These are phyloP conservation scores for Tetheella fluctuosa DNA, from an alignment of 2,888 invertebrate species.

Conservation along the genomic window DNA sequence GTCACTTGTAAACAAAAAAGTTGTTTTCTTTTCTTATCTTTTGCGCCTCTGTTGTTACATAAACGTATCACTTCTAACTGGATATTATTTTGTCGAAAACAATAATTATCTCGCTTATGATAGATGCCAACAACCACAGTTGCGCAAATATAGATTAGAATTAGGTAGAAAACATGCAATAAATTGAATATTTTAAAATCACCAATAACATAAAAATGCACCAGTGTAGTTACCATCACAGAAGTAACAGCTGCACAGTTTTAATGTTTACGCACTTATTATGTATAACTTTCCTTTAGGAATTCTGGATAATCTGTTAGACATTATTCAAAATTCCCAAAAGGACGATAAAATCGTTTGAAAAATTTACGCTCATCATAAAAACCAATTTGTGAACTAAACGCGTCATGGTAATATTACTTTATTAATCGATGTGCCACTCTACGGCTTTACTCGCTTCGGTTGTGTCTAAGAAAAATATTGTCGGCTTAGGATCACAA, in stretches of 20 bases:
- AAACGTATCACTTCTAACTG: neutral
- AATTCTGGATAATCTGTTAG: too few species aligned
- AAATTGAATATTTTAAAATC: too few species aligned
- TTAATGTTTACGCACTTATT: too few species aligned
- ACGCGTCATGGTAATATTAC: conserved; percentile 23
- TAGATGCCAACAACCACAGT: too few species aligned
- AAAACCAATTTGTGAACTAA: conserved; percentile 17
- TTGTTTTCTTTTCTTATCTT: neutral
- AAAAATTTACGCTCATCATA: neutral
- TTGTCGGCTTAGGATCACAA: conserved; percentile 40
- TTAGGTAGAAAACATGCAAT: too few species aligned
- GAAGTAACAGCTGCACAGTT: too few species aligned
- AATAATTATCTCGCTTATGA: too few species aligned
- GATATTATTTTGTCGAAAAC: neutral
- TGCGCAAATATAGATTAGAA: too few species aligned
- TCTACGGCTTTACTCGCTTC: neutral
- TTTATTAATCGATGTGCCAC: conserved; percentile 26
- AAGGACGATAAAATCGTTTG: neutral
- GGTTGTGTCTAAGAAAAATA: conserved; percentile 26
- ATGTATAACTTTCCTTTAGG: too few species aligned
- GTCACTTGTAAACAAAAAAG: neutral
- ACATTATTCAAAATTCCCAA: too few species aligned
- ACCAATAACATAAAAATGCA: too few species aligned
- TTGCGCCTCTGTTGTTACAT: neutral
- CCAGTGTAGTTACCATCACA: too few species aligned